These are phyloP conservation scores for Sarcophaga bullata DNA, from an alignment of 1,140 invertebrate genomes.

Conservation along the genomic window DNA sequence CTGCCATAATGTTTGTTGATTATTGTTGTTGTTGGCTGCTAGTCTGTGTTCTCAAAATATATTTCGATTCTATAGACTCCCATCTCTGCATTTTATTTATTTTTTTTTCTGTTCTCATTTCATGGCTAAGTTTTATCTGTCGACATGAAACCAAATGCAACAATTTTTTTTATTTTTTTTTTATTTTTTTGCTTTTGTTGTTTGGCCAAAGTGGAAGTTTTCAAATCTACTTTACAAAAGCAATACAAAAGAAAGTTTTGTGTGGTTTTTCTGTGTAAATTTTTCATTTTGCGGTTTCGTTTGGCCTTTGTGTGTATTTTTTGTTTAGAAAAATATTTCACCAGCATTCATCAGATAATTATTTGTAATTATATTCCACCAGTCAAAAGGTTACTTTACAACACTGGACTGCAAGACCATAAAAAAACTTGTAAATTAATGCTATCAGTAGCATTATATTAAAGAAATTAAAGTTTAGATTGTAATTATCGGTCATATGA, in stretches of 20 bases:
- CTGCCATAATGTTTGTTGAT: neutral
- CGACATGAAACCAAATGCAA: too few species aligned
- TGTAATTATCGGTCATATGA: too few species aligned
- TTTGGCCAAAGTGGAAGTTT: neutral
- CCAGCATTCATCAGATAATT: neutral
- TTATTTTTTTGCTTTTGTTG: neutral
- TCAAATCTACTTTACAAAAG: too few species aligned
- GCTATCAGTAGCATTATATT: too few species aligned
- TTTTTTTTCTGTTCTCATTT: neutral
- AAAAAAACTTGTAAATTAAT: too few species aligned
- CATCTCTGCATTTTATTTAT: neutral
- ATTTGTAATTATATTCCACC: neutral
- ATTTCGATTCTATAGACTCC: neutral
- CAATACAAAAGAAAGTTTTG: neutral
- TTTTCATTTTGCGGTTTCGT: neutral
- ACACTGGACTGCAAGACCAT: too few species aligned
- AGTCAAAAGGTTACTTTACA: too few species aligned
- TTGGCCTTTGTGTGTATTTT: neutral
- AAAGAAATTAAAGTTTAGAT: too few species aligned
- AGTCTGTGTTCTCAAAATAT: neutral
- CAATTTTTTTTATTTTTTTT: neutral
- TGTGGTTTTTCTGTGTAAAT: constrained; percentile 3
- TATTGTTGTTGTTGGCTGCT: neutral
- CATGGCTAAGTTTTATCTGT: neutral
- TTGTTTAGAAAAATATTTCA: neutral